These are phyloP conservation scores for Nasonia longicornis DNA, from an alignment of 1,140 invertebrate species.

Conservation along the genomic window DNA sequence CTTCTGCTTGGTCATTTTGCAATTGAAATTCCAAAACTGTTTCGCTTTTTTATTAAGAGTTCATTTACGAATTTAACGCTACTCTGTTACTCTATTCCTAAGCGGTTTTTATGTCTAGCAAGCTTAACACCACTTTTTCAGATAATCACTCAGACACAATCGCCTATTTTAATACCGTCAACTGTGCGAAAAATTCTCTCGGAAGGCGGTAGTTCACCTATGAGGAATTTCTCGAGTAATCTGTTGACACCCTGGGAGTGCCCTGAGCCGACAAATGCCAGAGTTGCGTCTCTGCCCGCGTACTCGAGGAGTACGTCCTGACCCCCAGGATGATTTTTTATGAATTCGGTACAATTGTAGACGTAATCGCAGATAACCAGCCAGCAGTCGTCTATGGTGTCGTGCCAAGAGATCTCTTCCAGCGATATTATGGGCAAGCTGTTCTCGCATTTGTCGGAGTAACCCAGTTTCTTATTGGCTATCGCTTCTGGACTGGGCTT, in stretches of 20 bases:
- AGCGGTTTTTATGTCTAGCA: too few species aligned
- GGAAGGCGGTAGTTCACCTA: slow-evolving; percentile 78
- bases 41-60: too few species aligned
- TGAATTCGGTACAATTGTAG: slow-evolving; percentile 80
- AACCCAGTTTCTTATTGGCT: neutral
- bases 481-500: neutral
- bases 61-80: too few species aligned
- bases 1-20: too few species aligned
- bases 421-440: slow-evolving; percentile 69
- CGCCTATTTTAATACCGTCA: slow-evolving; percentile 61
- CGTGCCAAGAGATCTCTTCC: slow-evolving; percentile 76
- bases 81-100: too few species aligned
- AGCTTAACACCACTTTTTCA: too few species aligned
- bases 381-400: slow-evolving; percentile 77
- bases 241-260: slow-evolving; percentile 76
- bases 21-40: too few species aligned
- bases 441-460: neutral
- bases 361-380: slow-evolving; percentile 81
- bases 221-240: slow-evolving; percentile 74
- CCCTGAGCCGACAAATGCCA: slow-evolving; percentile 84
- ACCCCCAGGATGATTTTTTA: slow-evolving; percentile 88
- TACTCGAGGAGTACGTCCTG: slow-evolving; percentile 86
- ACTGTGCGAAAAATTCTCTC: slow-evolving; percentile 78
- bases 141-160: slow-evolving; percentile 16
- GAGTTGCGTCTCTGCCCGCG: slow-evolving; percentile 87